A percentile compares a stretch with the other conserved stretches of the same genome.
phyloP scores from a whole-genome alignment of 2,797 vertebrate genomes.

The Oryzias dopingdopingensis region DNA sequence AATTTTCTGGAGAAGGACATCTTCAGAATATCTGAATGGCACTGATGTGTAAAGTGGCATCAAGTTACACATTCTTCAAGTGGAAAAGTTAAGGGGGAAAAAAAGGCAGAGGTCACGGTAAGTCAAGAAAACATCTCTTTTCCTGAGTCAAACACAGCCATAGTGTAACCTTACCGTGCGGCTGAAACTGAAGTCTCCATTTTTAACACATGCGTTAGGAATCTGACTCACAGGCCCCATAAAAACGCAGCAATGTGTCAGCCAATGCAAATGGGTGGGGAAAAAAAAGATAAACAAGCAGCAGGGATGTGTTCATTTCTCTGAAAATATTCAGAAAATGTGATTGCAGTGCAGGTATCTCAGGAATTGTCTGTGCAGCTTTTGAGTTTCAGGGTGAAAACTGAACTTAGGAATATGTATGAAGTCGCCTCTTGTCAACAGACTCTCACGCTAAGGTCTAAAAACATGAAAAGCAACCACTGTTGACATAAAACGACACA shows the following conservation, averaged over 20 bases:
- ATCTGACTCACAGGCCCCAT: slow-evolving; percentile 56
- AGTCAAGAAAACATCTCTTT: slow-evolving; percentile 82
- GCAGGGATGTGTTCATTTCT: slow-evolving; percentile 15
- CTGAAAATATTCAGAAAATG: slow-evolving; percentile 27
- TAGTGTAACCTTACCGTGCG: slow-evolving; percentile 71
- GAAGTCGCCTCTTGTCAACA: slow-evolving; percentile 57
- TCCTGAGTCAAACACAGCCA: slow-evolving; percentile 79
- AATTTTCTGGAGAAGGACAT: slow-evolving; percentile 24
- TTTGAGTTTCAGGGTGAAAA: slow-evolving; percentile 32
- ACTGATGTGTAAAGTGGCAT: slow-evolving; percentile 70
- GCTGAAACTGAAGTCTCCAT: slow-evolving; percentile 71
- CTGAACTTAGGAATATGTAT: slow-evolving; percentile 35
- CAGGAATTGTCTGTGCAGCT: slow-evolving; percentile 35
- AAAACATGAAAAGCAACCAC: slow-evolving; percentile 57
- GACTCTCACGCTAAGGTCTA: slow-evolving; percentile 52
- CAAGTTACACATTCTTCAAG: slow-evolving; percentile 76
- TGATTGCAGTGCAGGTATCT: slow-evolving; percentile 32
- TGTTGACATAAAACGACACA: slow-evolving; percentile 53
- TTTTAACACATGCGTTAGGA: slow-evolving; percentile 64
- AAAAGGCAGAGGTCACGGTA: slow-evolving; percentile 72
- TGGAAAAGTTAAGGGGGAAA: slow-evolving; percentile 62
- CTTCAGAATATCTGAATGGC: slow-evolving; percentile 63
- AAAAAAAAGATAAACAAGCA: slow-evolving; percentile 2
- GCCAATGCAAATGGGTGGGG: slow-evolving; percentile 17
- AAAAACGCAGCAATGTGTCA: slow-evolving; percentile 49